Base-by-base conservation (phyloP, 2,113 vertebrate genomes). In the Atractosteus spatula region DNA sequence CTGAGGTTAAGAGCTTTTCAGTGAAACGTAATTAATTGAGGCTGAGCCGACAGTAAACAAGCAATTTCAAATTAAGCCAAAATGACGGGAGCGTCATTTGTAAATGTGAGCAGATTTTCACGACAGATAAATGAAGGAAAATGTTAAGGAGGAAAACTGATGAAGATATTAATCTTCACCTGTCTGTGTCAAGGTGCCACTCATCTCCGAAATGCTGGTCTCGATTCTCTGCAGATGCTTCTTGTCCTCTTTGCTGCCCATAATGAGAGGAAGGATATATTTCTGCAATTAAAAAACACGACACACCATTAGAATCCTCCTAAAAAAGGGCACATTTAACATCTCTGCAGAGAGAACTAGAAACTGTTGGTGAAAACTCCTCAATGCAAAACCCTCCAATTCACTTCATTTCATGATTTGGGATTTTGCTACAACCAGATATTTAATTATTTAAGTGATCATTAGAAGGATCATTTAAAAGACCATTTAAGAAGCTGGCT, bases 11-110 rank as follows among this genome's bases (percentile, higher is more conserved):
- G 96, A 98, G 95, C 96, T 96, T 98, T 98, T 99, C 96, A 96
- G 95, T 95, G 95, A 98, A 98, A 98, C 95, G 95, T 99, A 98
- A 99, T 99, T 99, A 98, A 98, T 99, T 97, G 96, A 97, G 96
- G 94, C 95, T 91, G 93, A 91, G 94, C 94, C 96, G 97, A 99
- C 95, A 97, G 96, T 98, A 99, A 98, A 99, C 96, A 99, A 98
- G 96, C 96, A 97, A 98, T 98, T 99, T 98, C 96, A 98, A 97
- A 98, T 98, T 98, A 98, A 98, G 97, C 94, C 91, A 90, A 98
- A 98, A 98, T 98, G 96, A 99, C 95, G 96, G 97, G 94, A 85
- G 92, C 93, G 94, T 98, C 96, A 96, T 98, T 98, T 97, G 96
- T 97, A 94, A 91, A 96, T 92, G 95, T 93, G 92, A 92, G 96